A percentile compares a stretch with the other conserved stretches of the same genome.
phyloP scores from a whole-genome alignment of 2,888 invertebrate genomes.

The Nematopogon swammerdamellus region DNA sequence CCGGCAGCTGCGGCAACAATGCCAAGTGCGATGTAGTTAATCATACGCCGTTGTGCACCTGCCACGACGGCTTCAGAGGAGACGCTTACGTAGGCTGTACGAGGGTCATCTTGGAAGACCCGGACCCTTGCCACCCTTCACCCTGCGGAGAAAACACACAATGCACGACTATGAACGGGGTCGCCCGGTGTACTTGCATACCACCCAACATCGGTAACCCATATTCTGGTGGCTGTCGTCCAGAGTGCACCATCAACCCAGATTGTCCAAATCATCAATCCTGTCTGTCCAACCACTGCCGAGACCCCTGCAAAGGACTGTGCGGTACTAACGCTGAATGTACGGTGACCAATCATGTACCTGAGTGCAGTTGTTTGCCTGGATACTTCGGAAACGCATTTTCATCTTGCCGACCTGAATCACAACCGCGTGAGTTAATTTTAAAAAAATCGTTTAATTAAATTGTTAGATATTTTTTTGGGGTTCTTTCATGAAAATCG shows the following conservation, averaged over 20 bases:
- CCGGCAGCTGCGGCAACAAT: conserved; percentile 72
- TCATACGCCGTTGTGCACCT: conserved; percentile 79
- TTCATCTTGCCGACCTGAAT: conserved; percentile 65
- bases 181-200: conserved; percentile 77
- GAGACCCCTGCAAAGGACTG: conserved; percentile 81
- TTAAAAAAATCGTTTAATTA: too few species aligned
- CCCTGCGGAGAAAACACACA: conserved; percentile 85
- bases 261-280: conserved; percentile 76
- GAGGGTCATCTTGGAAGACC: conserved; percentile 38
- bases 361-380: conserved; percentile 73
- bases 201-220: conserved; percentile 87
- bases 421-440: conserved; percentile 52
- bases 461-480: background rate
- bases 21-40: conserved; percentile 77
- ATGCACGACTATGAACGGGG: conserved; percentile 67
- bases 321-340: conserved; percentile 85
- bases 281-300: conserved; percentile 80
- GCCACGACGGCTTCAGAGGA: conserved; percentile 72
- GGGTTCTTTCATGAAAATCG: background rate
- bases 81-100: conserved; percentile 83
- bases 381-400: conserved; percentile 84
- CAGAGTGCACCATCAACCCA: conserved; percentile 79
- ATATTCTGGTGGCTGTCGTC: conserved; percentile 78
- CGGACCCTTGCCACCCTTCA: conserved; percentile 70
- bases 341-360: conserved; percentile 76